Conservation (phyloP, 2,888 invertebrate species). For the Heliconius charithonia region DNA sequence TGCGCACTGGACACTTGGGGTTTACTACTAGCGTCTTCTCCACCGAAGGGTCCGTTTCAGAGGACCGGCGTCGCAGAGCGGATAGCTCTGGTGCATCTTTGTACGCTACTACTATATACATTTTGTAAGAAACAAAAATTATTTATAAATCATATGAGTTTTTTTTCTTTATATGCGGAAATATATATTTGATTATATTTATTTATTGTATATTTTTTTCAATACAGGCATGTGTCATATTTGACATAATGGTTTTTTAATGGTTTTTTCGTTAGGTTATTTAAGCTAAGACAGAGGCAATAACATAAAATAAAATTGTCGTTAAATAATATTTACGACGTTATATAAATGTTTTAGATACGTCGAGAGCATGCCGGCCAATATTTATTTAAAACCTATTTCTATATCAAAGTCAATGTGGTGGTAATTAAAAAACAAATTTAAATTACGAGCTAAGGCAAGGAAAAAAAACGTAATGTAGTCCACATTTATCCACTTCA, state of each 20-base stretch:
- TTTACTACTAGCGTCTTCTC: conserved; percentile 71
- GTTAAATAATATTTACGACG: too few relatives aligned
- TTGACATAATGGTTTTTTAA: not conserved
- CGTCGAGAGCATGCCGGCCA: not conserved
- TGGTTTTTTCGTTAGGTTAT: too few relatives aligned
- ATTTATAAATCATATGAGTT: not conserved
- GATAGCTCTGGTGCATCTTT: conserved; percentile 71
- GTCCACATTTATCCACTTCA: too few relatives aligned
- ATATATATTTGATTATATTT: not conserved
- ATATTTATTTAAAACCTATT: not conserved
- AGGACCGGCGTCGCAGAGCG: conserved; percentile 47
- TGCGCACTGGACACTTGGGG: conserved; percentile 68
- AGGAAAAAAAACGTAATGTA: too few relatives aligned
- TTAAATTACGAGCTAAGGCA: not conserved
- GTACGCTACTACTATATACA: conserved; percentile 70
- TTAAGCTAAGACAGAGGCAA: not conserved
- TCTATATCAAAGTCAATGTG: not conserved
- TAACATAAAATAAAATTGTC: not conserved
- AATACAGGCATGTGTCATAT: not conserved
- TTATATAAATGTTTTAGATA: too few relatives aligned
- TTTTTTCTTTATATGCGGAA: too few relatives aligned
- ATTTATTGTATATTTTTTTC: not conserved
- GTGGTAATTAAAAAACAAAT: not conserved
- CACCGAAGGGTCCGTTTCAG: conserved; percentile 57
- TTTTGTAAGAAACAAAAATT: conserved; percentile 43